Base-by-base conservation (phyloP, 2,888 invertebrate genomes). In the Caenorhabditis sp. region DNA sequence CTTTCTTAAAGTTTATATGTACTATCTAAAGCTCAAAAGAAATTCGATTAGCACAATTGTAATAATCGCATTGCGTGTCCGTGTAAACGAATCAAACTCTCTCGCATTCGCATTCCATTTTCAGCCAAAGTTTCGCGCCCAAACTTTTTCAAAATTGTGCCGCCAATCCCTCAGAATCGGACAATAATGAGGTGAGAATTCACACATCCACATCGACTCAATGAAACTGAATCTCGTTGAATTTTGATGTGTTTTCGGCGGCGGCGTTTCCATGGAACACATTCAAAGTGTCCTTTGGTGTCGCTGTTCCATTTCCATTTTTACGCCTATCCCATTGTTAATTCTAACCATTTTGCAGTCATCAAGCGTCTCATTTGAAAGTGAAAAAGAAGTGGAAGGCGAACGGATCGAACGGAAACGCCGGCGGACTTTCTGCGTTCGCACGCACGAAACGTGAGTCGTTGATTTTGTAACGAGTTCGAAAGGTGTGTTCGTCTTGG, bases 331-430 rank as follows among this genome's bases (percentile, higher is more conserved):
- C 30, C 2, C 7, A 30, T 26, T 26, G n/a, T 15, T 7, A 6
- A 11, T 4, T 43, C 15, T 20, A 5, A 11, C n/a, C 20, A 5
- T 7, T 55, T 75, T 70, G 9, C 71, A 70, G 76, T 50, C 71
- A 72, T 50, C 71, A 77, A 43, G 77, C 77, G 2, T 37, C 71
- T 9, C 77, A 71, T 41, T 59, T 76, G 22, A 63, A 70, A 11
- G 46, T 75, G 5, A 71, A 71, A n/a, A 76, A 71, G 45, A 75
- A 68, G 56, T 61, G 68, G 53, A 75, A 50, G 26, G 48, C 41
- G 11, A 59, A 73, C 41, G 65, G 63, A 43, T 13, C 61, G 7
- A 20, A 35, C 35, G n/a, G n/a, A n/a, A n/a, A n/a, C n/a, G n/a
- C n/a, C n/a, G n/a, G n/a, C n/a, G 66, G 70, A 30, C 35, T 70